Conservation (phyloP, 64 coral and sea anemone species). For the Catalaphyllia jardinei region DNA sequence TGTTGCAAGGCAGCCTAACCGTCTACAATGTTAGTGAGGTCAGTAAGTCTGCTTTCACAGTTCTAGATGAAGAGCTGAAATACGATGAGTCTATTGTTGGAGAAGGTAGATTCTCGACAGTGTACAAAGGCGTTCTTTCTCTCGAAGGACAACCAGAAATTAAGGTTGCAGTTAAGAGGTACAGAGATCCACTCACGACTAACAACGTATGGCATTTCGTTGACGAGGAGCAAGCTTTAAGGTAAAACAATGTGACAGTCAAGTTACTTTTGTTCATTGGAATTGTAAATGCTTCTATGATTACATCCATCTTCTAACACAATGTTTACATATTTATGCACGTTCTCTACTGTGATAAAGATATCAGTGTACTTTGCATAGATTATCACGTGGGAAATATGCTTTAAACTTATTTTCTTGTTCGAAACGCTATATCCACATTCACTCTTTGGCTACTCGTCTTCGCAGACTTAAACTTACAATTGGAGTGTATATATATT, state of each 20-base stretch:
- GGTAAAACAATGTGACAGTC: neutral
- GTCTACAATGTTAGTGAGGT: neutral
- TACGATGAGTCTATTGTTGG: neutral
- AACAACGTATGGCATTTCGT: slow-evolving; percentile 4
- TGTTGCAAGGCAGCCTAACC: neutral
- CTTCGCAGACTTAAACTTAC: too few relatives aligned
- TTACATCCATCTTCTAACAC: too few relatives aligned
- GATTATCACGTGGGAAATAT: too few relatives aligned
- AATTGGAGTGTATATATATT: too few relatives aligned
- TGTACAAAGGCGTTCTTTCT: neutral
- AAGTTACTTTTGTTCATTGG: too few relatives aligned
- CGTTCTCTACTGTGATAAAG: too few relatives aligned
- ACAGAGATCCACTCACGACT: neutral
- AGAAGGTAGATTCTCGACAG: neutral
- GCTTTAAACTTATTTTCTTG: too few relatives aligned
- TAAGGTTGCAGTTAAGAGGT: neutral
- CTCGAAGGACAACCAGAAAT: neutral
- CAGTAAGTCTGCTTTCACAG: neutral
- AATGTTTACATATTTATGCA: too few relatives aligned
- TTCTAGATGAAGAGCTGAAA: neutral
- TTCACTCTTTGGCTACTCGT: too few relatives aligned
- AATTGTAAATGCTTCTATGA: too few relatives aligned
- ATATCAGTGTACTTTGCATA: too few relatives aligned
- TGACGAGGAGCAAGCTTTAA: neutral
- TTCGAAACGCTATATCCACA: too few relatives aligned